phyloP scores from a whole-genome alignment of 2,797 vertebrate species.

The Lerista edwardsae region DNA sequence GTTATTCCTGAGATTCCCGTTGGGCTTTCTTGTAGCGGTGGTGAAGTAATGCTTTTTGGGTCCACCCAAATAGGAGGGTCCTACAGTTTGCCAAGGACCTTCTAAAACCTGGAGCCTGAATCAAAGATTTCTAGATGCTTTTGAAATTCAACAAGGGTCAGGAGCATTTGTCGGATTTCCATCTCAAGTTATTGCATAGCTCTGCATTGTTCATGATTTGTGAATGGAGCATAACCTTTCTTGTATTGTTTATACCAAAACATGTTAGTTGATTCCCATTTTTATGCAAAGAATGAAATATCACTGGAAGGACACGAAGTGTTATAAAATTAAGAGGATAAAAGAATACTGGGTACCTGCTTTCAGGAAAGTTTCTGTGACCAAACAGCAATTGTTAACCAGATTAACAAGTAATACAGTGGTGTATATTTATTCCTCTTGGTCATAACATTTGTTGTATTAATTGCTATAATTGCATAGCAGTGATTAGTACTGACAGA shows the following conservation, averaged over 20 bases:
- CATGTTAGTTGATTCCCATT: background rate
- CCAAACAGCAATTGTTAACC: background rate
- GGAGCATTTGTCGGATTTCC: background rate
- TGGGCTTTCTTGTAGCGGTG: too few species aligned
- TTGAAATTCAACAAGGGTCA: background rate
- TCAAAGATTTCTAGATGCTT: background rate
- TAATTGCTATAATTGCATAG: background rate
- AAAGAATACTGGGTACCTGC: background rate
- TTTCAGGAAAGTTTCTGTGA: background rate
- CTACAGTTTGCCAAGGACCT: too few species aligned
- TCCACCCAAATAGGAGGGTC: too few species aligned
- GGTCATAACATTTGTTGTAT: background rate
- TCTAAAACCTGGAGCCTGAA: too few species aligned
- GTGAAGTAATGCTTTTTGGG: too few species aligned
- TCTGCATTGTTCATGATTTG: background rate
- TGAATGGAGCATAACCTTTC: background rate
- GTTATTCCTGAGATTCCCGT: too few species aligned
- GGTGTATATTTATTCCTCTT: background rate
- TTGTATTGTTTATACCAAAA: background rate
- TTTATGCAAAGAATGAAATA: background rate
- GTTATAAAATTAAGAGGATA: background rate
- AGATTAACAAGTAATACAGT: background rate
- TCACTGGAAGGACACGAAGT: accelerated
- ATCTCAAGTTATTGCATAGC: background rate
- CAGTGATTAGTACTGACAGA: background rate